Evolutionary conservation across 2,797 vertebrate species (phyloP), one percentile per base, ranked within the genome.

Genomic region (Petrocephalus sullivani): DNA sequence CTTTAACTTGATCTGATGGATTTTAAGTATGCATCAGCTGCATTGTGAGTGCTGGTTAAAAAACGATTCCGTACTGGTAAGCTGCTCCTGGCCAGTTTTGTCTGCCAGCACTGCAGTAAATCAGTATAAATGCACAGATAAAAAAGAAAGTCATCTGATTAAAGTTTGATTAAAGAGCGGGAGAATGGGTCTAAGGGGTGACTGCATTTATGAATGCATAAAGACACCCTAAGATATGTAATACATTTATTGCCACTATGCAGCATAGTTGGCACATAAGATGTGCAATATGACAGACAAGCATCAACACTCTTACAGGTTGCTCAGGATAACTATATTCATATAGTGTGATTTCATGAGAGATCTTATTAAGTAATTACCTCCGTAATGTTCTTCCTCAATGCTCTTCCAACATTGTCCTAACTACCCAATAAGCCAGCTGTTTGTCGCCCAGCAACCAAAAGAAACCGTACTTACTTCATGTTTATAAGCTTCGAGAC

Each of bases 361-460:
- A 64, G 67, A 75, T 81, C 41, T n/a, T 81, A 49, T 81, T 81
- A 81, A 81, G 75, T 81, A 81, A 81, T 81, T 81, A 81, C 75
- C 75, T 81, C 41, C 19, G 16, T 81, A 81, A 81, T 81, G 75
- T 49, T 81, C 75, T 81, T 81, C 41, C 75, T 81, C 75, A 49
- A 49, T 81, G 75, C n/a, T 81, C 75, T 19, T 81, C 41, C 75
- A 81, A 4, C 41, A 81, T 49, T 81, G 37, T 81, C 75, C 41
- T 49, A 81, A 81, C 37, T 81, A 81, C 75, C 75, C 75, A 81
- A 81, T 81, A 81, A 81, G 75, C 75, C 75, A 49, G 37, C 37
- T 81, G 75, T 81, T 49, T 81, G 75, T 81, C 8, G 75, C 75
- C n/a, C 41, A 49, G 75, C 75, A 46, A 49, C 16, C 41, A n/a